These are phyloP conservation scores for Poicephalus meyeri DNA, from an alignment of 2,113 vertebrate species.

Conservation along the genomic window DNA sequence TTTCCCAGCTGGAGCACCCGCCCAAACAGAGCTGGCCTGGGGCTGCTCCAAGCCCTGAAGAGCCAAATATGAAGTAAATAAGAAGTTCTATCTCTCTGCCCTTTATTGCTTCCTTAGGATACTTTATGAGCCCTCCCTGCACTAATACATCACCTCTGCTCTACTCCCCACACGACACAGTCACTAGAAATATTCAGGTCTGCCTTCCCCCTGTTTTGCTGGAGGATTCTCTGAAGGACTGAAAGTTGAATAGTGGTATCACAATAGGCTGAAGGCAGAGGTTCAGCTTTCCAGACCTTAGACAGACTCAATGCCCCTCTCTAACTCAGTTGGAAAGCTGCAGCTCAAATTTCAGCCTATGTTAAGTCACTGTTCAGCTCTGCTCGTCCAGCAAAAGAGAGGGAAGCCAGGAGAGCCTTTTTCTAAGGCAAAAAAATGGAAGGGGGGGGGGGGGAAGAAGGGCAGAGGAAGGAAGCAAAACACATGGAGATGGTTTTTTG, in stretches of 20 bases:
- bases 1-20: neutral
- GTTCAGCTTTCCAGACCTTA: slow-evolving; percentile 50
- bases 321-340: slow-evolving; percentile 49
- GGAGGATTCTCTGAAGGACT: slow-evolving; percentile 29
- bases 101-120: slow-evolving; percentile 48
- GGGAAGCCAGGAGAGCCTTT: slow-evolving; percentile 9
- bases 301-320: slow-evolving; percentile 39
- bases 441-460: neutral
- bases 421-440: neutral
- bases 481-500: neutral
- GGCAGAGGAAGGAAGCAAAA: slow-evolving; percentile 8
- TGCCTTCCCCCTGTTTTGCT: neutral
- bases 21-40: neutral
- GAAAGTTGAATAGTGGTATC: slow-evolving; percentile 4
- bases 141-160: neutral
- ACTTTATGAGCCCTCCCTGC: neutral
- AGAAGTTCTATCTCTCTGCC: neutral
- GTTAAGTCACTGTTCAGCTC: slow-evolving; percentile 46
- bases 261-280: slow-evolving; percentile 46
- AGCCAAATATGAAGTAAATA: slow-evolving; percentile 20
- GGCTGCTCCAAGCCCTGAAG: neutral
- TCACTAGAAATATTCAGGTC: neutral
- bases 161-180: neutral
- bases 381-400: neutral
- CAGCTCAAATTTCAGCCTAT: slow-evolving; percentile 63